A percentile compares a stretch with the other conserved stretches of the same genome.
Conservation (phyloP, 2,113 vertebrate species). For the Perccottus glenii region DNA sequence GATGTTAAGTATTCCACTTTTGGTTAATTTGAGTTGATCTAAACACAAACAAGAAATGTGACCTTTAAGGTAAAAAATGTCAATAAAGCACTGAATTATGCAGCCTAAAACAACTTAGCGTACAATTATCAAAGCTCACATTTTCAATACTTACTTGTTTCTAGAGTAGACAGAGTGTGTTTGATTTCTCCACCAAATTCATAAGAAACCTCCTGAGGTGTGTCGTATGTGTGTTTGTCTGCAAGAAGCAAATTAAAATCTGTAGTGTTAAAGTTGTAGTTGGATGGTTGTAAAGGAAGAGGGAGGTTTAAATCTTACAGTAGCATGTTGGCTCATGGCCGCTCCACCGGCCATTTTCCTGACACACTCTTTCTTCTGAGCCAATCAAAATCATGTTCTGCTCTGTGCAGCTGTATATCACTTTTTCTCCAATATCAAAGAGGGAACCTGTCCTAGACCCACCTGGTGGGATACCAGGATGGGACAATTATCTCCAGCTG, state of each 20-base stretch:
- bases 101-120: too few species aligned
- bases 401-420: constrained; percentile 70
- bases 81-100: background rate
- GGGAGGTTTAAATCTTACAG: constrained; percentile 62
- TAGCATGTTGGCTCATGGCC: constrained; percentile 78
- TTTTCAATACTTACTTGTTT: constrained; percentile 38
- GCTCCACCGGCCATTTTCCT: constrained; percentile 69
- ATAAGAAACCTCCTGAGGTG: constrained; percentile 67
- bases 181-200: constrained; percentile 67
- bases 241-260: constrained; percentile 17
- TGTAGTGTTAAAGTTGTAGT: too few species aligned
- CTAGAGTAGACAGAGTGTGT: constrained; percentile 12
- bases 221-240: constrained; percentile 78
- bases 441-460: constrained; percentile 52
- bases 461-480: constrained; percentile 78
- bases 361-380: constrained; percentile 69
- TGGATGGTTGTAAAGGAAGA: too few species aligned
- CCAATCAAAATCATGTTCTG: constrained; percentile 67
- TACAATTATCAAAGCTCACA: background rate
- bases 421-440: constrained; percentile 71
- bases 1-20: constrained; percentile 72
- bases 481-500: constrained; percentile 66
- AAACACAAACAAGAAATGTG: constrained; percentile 17
- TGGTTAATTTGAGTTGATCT: constrained; percentile 66
- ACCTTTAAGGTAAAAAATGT: too few species aligned